Evolutionary conservation across 1,140 invertebrate species (phyloP).

Genomic region (Oncopodura yosiiana): DNA sequence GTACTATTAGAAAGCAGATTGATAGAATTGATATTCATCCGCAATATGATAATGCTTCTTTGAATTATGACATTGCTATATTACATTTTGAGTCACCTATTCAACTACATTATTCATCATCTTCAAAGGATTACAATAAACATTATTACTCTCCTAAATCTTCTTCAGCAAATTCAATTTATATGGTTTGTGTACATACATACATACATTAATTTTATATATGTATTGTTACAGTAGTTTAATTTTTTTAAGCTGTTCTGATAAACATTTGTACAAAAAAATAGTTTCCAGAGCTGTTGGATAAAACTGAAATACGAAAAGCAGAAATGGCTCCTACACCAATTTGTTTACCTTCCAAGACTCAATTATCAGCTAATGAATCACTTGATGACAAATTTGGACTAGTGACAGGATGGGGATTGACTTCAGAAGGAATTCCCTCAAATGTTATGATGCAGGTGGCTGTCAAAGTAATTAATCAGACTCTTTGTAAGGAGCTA

Average conservation of each 20-base stretch:
- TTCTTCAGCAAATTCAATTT: no score
- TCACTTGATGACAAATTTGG: slow-evolving; percentile 19
- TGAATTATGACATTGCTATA: slow-evolving; percentile 32
- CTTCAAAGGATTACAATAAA: no score
- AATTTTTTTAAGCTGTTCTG: no score
- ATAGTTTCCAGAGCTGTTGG: neutral
- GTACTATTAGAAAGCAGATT: slow-evolving; percentile 11
- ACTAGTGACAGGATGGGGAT: slow-evolving; percentile 30
- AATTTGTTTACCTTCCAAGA: slow-evolving; percentile 22
- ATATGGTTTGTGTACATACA: no score
- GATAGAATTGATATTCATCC: slow-evolving; percentile 29
- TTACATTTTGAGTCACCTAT: slow-evolving; percentile 18
- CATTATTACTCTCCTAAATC: no score
- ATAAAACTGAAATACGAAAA: neutral
- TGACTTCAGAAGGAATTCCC: slow-evolving; percentile 27
- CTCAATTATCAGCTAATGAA: neutral
- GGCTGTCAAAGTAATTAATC: slow-evolving; percentile 26
- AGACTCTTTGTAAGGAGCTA: slow-evolving; percentile 20
- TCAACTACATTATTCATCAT: neutral
- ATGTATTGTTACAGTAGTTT: no score
- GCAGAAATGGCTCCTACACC: neutral
- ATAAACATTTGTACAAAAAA: neutral
- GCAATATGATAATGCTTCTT: slow-evolving; percentile 25
- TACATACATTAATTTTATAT: no score
- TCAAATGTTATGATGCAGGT: slow-evolving; percentile 27